Base-by-base conservation (phyloP, 2,113 vertebrate species). In the Taurulus bubalis region DNA sequence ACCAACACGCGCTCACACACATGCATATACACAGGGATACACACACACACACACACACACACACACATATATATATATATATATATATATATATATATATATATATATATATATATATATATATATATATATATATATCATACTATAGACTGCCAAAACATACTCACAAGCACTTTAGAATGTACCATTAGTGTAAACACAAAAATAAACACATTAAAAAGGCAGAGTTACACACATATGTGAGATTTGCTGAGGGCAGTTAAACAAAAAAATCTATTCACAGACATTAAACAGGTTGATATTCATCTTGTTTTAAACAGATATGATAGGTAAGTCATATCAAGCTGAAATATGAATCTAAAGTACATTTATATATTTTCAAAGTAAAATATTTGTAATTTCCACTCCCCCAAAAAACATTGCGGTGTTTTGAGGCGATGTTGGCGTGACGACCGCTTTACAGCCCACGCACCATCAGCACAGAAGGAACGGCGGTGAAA, bases 1-100 rank as follows among this genome's bases (percentile, higher is more conserved):
- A 51, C 47, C 7, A 51, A 64, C 71, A 76, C 36, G 88, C 56
- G 40, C 80, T 78, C 78, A 66, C 42, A 32, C 67, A 30, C 26
- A 53, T 42, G 42, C 14, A 62, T 63, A 40, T 62, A 24, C 51
- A 24, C 51, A 55, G 22, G n/a, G 49, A 47, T 24, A 53, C 40
- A 59, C 36, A 63, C 67, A 75, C 36, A 89, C 59, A 55, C 80
- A 79, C 14, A 42, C 2, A 47, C 30, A 53, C 9, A 53, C 22
- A n/a, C 8, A 53, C 18, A 53, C 22, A 24, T 11, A 53, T 3
- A 42, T 2, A 47, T 24, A 53, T 3, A 53, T 11, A n/a, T 4
- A 53, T 9, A 53, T 11, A 24, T 11, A 53, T n/a, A 53, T n/a
- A n/a, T 28, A 63, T 73, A 71, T 67, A 87, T 77, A 42, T 2